Percentiles rank a stretch among this genome's conserved stretches.
Evolutionary conservation across 92 coral and sea anemone species (phyloP).

Genomic region (Umimayanthus kanabou): DNA sequence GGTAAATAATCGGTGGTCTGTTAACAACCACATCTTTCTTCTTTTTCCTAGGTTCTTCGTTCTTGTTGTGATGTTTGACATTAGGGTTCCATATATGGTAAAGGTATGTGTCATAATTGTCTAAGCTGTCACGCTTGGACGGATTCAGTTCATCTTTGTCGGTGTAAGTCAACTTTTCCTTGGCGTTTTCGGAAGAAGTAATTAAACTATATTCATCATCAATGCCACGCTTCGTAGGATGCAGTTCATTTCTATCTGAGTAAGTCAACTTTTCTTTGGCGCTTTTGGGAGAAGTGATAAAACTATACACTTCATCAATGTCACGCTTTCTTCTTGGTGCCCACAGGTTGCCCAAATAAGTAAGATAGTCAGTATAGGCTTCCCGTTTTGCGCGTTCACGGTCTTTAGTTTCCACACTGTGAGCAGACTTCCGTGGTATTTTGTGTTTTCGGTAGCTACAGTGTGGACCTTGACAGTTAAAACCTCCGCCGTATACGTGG

Average conservation of each 20-base stretch:
- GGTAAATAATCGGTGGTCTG: constrained; percentile 97
- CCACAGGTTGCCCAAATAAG: constrained; percentile 66
- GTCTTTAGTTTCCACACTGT: constrained; percentile 17
- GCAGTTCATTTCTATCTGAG: neutral
- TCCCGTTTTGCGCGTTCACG: constrained; percentile 66
- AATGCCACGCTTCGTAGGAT: constrained; percentile 61
- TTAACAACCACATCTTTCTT: constrained; percentile 97
- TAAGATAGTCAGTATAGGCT: constrained; percentile 58
- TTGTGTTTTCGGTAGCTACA: constrained; percentile 71
- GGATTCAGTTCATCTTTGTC: neutral
- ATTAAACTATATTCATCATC: constrained; percentile 54
- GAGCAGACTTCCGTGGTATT: constrained; percentile 60
- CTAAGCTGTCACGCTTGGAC: constrained; percentile 61
- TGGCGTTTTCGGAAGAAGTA: constrained; percentile 68
- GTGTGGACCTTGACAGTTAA: constrained; percentile 61
- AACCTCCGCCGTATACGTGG: constrained; percentile 64
- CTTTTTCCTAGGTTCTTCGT: constrained; percentile 45
- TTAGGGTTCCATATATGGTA: constrained; percentile 37
- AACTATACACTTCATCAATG: constrained; percentile 47
- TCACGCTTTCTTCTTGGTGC: constrained; percentile 58
- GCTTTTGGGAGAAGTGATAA: constrained; percentile 64
- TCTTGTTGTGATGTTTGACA: neutral
- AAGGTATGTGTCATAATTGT: constrained; percentile 23
- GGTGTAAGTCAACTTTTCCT: constrained; percentile 61
- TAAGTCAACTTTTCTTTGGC: constrained; percentile 69